Evolutionary conservation across 2,797 vertebrate genomes (phyloP).

Genomic region (Gymnoscopelus braueri): DNA sequence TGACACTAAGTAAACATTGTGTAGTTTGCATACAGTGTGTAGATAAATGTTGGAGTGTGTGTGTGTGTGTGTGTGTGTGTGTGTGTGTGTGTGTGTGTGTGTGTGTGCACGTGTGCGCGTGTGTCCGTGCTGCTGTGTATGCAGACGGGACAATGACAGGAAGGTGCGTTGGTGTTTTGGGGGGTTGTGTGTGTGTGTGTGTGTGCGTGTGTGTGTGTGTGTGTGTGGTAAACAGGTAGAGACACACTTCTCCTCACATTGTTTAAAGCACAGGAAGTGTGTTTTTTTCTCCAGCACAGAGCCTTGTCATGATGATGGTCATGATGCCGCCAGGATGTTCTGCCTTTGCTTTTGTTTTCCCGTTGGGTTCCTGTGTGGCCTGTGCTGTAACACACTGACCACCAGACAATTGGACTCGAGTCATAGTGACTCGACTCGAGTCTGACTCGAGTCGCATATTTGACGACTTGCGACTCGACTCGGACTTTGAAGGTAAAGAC

Average conservation of each 20-base stretch:
- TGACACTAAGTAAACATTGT: constrained; percentile 38
- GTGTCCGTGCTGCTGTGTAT: constrained; percentile 17
- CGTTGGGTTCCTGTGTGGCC: too few species aligned
- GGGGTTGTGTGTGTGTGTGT: constrained; percentile 35
- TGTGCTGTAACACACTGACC: too few species aligned
- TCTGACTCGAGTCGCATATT: too few species aligned
- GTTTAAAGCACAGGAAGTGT: constrained; percentile 73
- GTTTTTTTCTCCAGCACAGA: constrained; percentile 50
- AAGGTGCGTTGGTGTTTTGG: constrained; percentile 52
- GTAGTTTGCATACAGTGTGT: constrained; percentile 29
- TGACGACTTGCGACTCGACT: too few species aligned
- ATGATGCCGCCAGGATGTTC: constrained; percentile 58
- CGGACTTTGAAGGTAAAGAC: too few species aligned
- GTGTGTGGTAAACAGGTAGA: neutral
- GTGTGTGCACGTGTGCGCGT: constrained; percentile 13
- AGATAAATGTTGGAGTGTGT: constrained; percentile 16
- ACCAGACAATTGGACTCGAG: too few species aligned
- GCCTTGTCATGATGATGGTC: constrained; percentile 37
- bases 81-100: constrained; percentile 11
- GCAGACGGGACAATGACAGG: constrained; percentile 76
- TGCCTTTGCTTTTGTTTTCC: constrained; percentile 18
- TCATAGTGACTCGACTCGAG: too few species aligned
- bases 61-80: constrained; percentile 6
- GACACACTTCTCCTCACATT: too few species aligned
- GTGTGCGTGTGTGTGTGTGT: constrained; percentile 5